Percentiles rank a stretch among this genome's conserved stretches.
These are phyloP conservation scores for Dinocampus coccinellae DNA, from an alignment of 2,888 invertebrate genomes.

Conservation along the genomic window DNA sequence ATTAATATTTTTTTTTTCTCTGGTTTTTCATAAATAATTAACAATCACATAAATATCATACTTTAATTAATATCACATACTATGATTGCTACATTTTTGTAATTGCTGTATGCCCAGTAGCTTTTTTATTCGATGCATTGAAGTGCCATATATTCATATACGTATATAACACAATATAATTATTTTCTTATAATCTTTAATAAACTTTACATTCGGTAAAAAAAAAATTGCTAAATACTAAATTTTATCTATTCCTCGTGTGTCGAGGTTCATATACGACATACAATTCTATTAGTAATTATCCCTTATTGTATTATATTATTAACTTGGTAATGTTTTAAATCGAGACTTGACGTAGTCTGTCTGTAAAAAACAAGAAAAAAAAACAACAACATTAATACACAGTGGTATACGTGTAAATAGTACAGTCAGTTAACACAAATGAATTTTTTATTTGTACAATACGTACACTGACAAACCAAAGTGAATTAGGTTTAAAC, in stretches of 20 bases:
- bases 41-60: neutral
- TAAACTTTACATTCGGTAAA: neutral
- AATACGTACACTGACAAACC: slow-evolving; percentile 85
- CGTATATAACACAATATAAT: neutral
- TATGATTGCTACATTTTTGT: neutral
- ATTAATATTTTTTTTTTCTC: neutral
- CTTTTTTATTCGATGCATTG: neutral
- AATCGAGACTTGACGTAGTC: slow-evolving; percentile 72
- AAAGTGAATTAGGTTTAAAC: slow-evolving; percentile 81
- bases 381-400: no score
- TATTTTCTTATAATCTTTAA: neutral
- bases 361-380: slow-evolving; percentile 70
- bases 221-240: neutral
- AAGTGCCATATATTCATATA: neutral
- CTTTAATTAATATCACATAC: neutral
- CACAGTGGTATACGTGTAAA: no score
- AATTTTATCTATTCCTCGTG: neutral
- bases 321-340: slow-evolving; percentile 39
- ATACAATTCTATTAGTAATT: neutral
- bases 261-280: neutral
- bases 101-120: slow-evolving; percentile 3
- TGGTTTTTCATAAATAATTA: neutral
- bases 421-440: no score
- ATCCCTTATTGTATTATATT: neutral
- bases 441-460: neutral